Evolutionary conservation across 2,888 invertebrate species (phyloP).

Genomic region (Spodoptera littoralis): DNA sequence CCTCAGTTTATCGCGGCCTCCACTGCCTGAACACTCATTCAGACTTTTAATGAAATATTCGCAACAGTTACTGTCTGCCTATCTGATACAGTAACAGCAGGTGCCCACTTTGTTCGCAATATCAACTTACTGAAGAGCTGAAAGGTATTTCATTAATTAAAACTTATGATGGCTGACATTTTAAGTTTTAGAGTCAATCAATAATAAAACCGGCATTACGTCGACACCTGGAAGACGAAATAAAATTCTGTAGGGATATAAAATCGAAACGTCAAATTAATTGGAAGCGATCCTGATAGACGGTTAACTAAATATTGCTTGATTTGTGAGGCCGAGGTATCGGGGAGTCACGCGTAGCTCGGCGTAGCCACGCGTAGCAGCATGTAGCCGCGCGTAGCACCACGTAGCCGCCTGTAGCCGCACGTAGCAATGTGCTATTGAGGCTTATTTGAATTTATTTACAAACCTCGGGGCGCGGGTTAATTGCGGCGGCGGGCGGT

Average conservation of each 20-base stretch:
- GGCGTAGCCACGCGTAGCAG: background rate
- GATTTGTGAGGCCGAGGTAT: conserved; percentile 29
- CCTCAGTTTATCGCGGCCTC: background rate
- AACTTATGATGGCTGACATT: conserved; percentile 13
- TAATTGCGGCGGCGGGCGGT: conserved; percentile 20
- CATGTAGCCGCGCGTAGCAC: conserved; percentile 20
- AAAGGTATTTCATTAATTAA: conserved; percentile 9
- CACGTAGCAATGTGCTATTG: background rate
- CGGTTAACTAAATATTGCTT: conserved; percentile 49
- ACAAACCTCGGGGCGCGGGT: conserved; percentile 14
- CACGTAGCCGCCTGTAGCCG: conserved; percentile 4
- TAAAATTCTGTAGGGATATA: conserved; percentile 18
- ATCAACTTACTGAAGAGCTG: conserved; percentile 3
- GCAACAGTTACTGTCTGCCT: too few species aligned
- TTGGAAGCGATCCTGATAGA: conserved; percentile 38
- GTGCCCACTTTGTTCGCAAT: background rate
- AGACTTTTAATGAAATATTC: conserved; percentile 1
- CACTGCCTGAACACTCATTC: too few species aligned
- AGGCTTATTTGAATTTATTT: conserved; percentile 49
- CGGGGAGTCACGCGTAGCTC: conserved; percentile 7
- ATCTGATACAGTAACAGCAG: background rate
- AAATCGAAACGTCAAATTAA: conserved; percentile 44
- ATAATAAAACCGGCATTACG: conserved; percentile 19
- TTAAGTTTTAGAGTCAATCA: conserved; percentile 12
- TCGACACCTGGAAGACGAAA: conserved; percentile 8